Evolutionary conservation across 1,140 invertebrate genomes (phyloP), one percentile per base, ranked within the genome.

Genomic region (Metopolophium dirhodum): DNA sequence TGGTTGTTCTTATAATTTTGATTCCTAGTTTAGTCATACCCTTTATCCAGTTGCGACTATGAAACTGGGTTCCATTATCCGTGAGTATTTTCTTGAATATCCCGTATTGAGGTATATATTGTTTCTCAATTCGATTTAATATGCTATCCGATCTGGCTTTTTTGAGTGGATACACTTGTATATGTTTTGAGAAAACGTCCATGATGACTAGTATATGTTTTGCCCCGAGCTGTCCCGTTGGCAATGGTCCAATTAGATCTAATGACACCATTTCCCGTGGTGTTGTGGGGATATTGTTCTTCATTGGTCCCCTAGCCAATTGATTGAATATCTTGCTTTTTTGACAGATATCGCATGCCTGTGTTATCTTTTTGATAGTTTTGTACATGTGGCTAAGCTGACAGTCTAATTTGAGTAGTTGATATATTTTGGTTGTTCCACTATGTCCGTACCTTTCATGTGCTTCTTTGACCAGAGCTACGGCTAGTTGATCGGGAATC

Each of bases 181-280:
- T 23, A 93, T 93, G 47, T 57, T 82, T 82, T 4, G 61, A 35
- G 49, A 49, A 93, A 8, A 82, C 45, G 30, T 93, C 92, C 2
- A n/a, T 20, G 0, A 86, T 26, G 4, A 49, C 92, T 9, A 93
- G 26, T 23, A 93, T n/a, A 61, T 83, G 23, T 51, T 54, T 11
- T 26, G 41, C 83, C 4, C 92, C 92, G 0, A 26, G 1, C 7
- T 83, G 22, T 35, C 49, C 49, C 23, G 6, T 18, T 7, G 83
- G 82, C 45, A 93, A 30, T 8, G 92, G 51, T 11, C 92, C 92
- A 0, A 93, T 41, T 2, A 86, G 22, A 14, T 93, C 92, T 22
- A 93, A 2, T 6, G 82, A 51, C 3, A 54, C 14, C 26, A 87
- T 26, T 9, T 85, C 92, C 9, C 18, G 0, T 4, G 57, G 26